phyloP scores from a whole-genome alignment of 2,113 vertebrate genomes.

The Pampusana beccarii region DNA sequence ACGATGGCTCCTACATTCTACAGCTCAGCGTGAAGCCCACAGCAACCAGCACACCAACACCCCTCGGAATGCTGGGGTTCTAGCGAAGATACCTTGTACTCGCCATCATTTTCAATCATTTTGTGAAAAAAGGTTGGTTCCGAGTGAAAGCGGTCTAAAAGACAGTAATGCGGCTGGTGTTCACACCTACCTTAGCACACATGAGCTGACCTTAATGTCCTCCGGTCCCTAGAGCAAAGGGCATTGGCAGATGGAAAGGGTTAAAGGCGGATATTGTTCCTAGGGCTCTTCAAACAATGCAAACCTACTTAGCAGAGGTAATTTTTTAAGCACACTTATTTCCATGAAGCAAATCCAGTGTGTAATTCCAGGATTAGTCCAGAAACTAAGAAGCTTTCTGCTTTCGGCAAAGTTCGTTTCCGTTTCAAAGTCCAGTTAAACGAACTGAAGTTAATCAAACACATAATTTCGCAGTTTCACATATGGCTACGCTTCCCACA shows the following conservation, averaged over 20 bases:
- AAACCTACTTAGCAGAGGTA: not conserved
- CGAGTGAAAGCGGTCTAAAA: accelerated
- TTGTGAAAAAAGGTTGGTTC: accelerated
- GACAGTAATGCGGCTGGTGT: accelerated
- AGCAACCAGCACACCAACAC: not conserved
- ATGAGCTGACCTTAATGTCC: not conserved
- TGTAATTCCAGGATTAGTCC: conserved; percentile 57
- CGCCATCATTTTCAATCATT: not conserved
- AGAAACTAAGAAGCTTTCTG: conserved; percentile 46
- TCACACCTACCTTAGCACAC: accelerated
- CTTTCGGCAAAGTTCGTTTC: conserved; percentile 47
- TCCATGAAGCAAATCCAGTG: conserved; percentile 49
- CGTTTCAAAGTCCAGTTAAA: conserved; percentile 50
- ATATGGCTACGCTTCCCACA: not conserved
- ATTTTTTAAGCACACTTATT: conserved; percentile 41
- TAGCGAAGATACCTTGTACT: accelerated
- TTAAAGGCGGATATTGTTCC: not conserved
- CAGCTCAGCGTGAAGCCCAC: accelerated
- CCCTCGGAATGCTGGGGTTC: too few relatives aligned
- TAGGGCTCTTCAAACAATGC: not conserved
- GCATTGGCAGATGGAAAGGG: not conserved
- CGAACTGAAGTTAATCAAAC: conserved; percentile 20
- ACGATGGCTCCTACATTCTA: accelerated
- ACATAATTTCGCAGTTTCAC: not conserved
- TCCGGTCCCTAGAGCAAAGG: not conserved